phyloP scores from a whole-genome alignment of 2,113 vertebrate species.

The Entosphenus tridentatus region DNA sequence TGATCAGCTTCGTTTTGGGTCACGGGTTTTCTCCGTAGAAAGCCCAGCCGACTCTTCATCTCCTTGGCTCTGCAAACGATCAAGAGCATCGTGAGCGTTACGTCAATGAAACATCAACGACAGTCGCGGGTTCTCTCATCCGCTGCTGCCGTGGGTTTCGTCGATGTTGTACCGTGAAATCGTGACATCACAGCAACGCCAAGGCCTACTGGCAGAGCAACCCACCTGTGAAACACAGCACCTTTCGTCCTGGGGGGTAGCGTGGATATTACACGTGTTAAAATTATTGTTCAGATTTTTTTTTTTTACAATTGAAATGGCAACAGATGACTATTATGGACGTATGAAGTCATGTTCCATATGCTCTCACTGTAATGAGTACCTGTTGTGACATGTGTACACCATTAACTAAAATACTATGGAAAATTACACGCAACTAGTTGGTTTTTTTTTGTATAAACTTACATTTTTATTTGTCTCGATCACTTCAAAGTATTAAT shows the following conservation, averaged over 20 bases:
- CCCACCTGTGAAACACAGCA: not conserved
- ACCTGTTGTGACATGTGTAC: too few relatives aligned
- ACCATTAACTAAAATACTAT: too few relatives aligned
- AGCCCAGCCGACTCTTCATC: constrained; percentile 3
- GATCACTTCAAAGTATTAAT: too few relatives aligned
- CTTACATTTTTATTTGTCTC: too few relatives aligned
- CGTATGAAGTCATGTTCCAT: too few relatives aligned
- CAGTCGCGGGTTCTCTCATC: not conserved
- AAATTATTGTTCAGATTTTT: too few relatives aligned
- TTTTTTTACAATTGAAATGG: too few relatives aligned
- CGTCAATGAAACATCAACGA: not conserved
- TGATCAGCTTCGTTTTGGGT: not conserved
- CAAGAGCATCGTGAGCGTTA: not conserved
- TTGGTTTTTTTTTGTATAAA: too few relatives aligned
- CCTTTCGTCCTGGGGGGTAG: not conserved
- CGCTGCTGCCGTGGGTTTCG: not conserved
- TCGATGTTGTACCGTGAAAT: not conserved
- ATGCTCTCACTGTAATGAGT: too few relatives aligned
- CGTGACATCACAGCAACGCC: not conserved
- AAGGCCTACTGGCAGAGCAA: not conserved
- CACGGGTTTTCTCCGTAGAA: not conserved
- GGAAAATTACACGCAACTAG: too few relatives aligned
- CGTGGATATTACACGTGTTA: too few relatives aligned
- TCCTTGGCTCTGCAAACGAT: not conserved
- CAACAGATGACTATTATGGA: too few relatives aligned